Conservation (phyloP, 1,140 invertebrate species). For the Augochlora pura region DNA sequence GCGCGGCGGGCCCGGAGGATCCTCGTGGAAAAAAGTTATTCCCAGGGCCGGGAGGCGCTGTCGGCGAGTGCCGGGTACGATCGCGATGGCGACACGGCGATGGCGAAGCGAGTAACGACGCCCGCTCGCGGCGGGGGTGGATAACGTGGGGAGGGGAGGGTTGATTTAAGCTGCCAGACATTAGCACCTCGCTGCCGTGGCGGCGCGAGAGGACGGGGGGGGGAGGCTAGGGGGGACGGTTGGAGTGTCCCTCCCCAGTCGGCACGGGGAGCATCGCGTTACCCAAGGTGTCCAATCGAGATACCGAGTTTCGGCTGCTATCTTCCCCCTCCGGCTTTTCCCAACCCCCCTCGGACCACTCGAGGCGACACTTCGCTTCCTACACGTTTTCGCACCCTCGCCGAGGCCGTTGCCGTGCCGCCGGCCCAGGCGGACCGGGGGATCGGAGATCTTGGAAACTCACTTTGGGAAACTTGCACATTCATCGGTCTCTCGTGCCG, state of each 20-base stretch:
- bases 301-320: slow-evolving; percentile 52
- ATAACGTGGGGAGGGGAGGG: no score
- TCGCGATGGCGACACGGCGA: slow-evolving; percentile 4
- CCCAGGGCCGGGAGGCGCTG: slow-evolving; percentile 46
- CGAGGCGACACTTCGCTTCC: slow-evolving; percentile 31
- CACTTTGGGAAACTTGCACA: slow-evolving; percentile 60
- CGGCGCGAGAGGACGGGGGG: no score
- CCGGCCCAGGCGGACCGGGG: neutral
- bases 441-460: slow-evolving; percentile 54
- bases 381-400: slow-evolving; percentile 56
- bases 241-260: slow-evolving; percentile 31
- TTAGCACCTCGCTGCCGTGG: slow-evolving; percentile 64
- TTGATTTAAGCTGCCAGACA: slow-evolving; percentile 67
- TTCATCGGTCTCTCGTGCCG: slow-evolving; percentile 46
- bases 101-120: slow-evolving; percentile 15
- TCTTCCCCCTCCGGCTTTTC: slow-evolving; percentile 20
- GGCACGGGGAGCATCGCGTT: slow-evolving; percentile 35
- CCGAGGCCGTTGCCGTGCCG: neutral
- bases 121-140: neutral
- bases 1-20: slow-evolving; percentile 14
- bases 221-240: neutral
- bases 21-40: slow-evolving; percentile 57
- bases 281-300: slow-evolving; percentile 61
- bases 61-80: neutral
- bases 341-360: slow-evolving; percentile 39